phyloP scores from a whole-genome alignment of 53 echinoderm and acorn worm species.

The Astropecten irregularis region DNA sequence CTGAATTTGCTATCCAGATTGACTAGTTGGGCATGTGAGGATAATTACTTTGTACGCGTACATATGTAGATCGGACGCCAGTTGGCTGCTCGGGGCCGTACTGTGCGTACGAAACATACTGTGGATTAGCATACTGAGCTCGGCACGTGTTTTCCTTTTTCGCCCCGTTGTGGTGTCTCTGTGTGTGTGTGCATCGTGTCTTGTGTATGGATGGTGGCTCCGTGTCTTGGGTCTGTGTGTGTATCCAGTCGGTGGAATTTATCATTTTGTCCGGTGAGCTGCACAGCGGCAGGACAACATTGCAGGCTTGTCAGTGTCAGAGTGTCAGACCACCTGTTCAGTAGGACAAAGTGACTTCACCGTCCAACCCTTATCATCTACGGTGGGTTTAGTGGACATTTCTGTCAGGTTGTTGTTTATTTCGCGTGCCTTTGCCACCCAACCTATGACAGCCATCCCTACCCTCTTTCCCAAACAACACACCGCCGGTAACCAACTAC shows the following conservation, averaged over 20 bases:
- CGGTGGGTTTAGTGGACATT: too few species aligned
- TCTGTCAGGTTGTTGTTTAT: too few species aligned
- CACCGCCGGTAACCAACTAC: too few species aligned
- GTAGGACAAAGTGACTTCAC: background rate
- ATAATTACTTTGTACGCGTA: background rate
- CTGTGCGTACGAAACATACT: background rate
- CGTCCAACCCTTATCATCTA: too few species aligned
- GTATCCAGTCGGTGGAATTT: background rate
- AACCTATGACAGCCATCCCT: too few species aligned
- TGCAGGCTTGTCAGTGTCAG: too few species aligned
- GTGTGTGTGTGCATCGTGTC: too few species aligned
- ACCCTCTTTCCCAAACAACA: too few species aligned
- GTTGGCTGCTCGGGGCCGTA: background rate
- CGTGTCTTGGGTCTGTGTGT: background rate
- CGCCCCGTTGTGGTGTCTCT: too few species aligned
- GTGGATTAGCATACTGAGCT: background rate
- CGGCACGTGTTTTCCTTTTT: background rate
- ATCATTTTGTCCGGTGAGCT: background rate
- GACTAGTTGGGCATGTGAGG: background rate
- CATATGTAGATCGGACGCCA: background rate
- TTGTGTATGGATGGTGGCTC: too few species aligned
- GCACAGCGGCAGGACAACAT: background rate
- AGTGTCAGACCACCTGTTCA: slow-evolving; percentile 1
- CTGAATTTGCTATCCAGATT: background rate
- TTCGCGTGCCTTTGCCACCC: too few species aligned